Percentiles rank a stretch among this genome's conserved stretches.
These are phyloP conservation scores for Nasonovia ribisnigri DNA, from an alignment of 2,888 invertebrate species.

Conservation along the genomic window DNA sequence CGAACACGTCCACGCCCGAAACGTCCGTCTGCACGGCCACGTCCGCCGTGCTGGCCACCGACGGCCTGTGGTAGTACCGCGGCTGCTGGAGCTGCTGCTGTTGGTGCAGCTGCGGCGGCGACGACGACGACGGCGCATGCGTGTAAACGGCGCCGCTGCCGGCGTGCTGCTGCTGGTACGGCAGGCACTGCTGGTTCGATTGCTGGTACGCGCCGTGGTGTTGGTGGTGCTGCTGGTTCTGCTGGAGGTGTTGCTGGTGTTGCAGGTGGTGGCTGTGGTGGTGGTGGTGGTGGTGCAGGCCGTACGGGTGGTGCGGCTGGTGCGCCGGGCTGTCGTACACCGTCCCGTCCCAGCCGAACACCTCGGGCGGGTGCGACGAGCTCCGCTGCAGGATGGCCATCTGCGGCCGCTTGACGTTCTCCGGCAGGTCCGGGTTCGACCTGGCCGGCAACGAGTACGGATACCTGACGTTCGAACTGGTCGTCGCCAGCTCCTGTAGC, in stretches of 20 bases:
- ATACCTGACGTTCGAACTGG: constrained; percentile 72
- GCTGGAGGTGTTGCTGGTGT: neutral
- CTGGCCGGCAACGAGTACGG: constrained; percentile 75
- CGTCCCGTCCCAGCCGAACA: constrained; percentile 79
- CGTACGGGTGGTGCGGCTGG: constrained; percentile 25
- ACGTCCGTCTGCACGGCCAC: constrained; percentile 60
- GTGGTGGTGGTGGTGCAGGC: constrained; percentile 46
- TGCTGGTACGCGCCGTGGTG: neutral
- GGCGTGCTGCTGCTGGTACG: neutral
- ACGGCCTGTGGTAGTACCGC: constrained; percentile 30
- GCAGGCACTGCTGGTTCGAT: neutral
- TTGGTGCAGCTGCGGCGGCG: neutral
- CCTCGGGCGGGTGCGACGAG: constrained; percentile 88
- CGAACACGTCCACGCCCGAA: constrained; percentile 57
- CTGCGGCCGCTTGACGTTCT: constrained; percentile 66
- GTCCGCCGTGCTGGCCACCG: constrained; percentile 32
- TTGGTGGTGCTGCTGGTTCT: constrained; percentile 6
- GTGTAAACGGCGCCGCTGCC: constrained; percentile 11
- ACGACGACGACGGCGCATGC: neutral
- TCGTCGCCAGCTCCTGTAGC: constrained; percentile 83
- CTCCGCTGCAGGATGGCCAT: constrained; percentile 77
- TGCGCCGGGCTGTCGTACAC: constrained; percentile 55
- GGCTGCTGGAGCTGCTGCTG: neutral
- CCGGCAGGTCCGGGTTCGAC: constrained; percentile 83
- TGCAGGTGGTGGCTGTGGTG: neutral